A percentile compares a stretch with the other conserved stretches of the same genome.
These are phyloP conservation scores for Rotaria magnacalcarata DNA, from an alignment of 2,888 invertebrate genomes.

Conservation along the genomic window DNA sequence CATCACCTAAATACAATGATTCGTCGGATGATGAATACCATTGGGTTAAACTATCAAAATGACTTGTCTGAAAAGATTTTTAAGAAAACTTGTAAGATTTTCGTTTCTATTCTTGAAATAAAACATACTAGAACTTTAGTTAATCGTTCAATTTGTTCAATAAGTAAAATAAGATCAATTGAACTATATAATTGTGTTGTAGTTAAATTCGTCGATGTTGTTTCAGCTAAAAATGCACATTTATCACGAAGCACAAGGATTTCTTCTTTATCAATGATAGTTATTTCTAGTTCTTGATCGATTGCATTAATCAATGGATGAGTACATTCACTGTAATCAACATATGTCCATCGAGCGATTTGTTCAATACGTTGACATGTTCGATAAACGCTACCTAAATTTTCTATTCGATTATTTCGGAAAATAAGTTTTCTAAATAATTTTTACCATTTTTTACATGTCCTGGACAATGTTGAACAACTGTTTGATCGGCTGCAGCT, in stretches of 20 bases:
- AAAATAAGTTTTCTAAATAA: background rate
- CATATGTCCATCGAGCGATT: background rate
- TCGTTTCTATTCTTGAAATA: background rate
- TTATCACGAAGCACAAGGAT: background rate
- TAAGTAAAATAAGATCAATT: conserved; percentile 26
- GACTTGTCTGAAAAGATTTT: background rate
- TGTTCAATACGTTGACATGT: conserved; percentile 1
- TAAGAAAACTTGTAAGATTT: too few relatives aligned
- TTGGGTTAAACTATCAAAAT: background rate
- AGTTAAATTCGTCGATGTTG: background rate
- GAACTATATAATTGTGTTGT: conserved; percentile 19
- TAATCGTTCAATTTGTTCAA: conserved; percentile 23
- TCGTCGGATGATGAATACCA: conserved; percentile 25
- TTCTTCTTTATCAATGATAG: background rate
- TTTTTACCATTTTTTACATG: background rate
- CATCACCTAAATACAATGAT: background rate
- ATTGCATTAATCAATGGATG: background rate
- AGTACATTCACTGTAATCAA: background rate
- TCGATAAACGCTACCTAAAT: background rate
- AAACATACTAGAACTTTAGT: background rate
- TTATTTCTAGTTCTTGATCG: background rate
- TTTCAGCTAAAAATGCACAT: background rate
- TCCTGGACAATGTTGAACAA: conserved; percentile 2
- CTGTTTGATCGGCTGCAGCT: background rate
- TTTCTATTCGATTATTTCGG: background rate